Conservation (phyloP, 2,888 invertebrate genomes). For the Eurytoma californica region DNA sequence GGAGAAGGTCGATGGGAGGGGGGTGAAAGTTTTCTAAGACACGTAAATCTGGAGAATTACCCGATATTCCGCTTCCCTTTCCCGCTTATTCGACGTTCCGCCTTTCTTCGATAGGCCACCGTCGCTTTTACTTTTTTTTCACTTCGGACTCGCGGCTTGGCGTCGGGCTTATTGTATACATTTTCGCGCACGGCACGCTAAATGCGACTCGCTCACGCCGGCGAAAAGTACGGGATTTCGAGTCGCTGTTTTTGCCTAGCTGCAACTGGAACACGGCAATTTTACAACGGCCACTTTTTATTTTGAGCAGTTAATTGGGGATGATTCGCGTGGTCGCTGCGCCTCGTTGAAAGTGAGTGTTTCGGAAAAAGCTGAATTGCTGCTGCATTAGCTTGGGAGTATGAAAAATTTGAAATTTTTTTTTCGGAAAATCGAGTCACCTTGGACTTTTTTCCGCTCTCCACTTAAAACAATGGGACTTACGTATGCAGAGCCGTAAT, state of each 20-base stretch:
- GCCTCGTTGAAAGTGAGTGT: too few species aligned
- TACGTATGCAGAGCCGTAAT: too few species aligned
- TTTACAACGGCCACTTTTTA: too few species aligned
- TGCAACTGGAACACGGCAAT: too few species aligned
- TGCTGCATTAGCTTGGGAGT: too few species aligned
- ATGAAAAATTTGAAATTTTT: too few species aligned
- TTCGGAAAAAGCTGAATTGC: too few species aligned
- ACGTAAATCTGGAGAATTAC: conserved; percentile 60
- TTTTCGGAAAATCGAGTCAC: too few species aligned
- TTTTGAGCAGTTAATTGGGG: too few species aligned
- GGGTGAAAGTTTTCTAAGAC: conserved; percentile 55
- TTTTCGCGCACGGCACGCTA: background rate
- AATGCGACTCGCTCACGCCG: background rate
- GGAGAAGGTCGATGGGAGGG: conserved; percentile 25
- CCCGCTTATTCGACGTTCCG: conserved; percentile 39
- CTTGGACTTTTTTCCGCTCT: too few species aligned
- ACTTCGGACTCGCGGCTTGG: background rate
- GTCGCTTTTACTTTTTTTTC: conserved; percentile 15
- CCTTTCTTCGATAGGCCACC: background rate
- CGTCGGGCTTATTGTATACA: background rate
- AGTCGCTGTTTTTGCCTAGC: background rate
- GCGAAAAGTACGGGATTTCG: background rate
- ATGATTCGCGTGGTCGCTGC: too few species aligned
- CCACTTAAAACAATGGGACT: too few species aligned
- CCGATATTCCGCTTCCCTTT: conserved; percentile 47